Evolutionary conservation across 2,113 vertebrate genomes (phyloP), one percentile per base, ranked within the genome.

Genomic region (Chaenogobius annularis): DNA sequence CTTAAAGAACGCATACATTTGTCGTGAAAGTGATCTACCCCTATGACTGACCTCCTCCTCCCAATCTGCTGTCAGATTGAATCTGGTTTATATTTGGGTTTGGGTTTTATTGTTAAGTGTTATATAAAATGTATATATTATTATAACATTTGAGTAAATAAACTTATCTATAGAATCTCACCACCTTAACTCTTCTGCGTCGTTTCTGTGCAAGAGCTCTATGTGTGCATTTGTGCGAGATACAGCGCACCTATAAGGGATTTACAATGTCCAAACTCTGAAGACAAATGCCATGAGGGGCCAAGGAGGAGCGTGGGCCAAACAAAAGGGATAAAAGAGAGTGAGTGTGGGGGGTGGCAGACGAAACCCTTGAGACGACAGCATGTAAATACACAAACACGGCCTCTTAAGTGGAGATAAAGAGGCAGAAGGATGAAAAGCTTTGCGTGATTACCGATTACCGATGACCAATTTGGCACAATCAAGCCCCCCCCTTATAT

Each of bases 381-480:
- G 90, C 89, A 92, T 92, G 90, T 92, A 93, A 93, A 93, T 92
- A 92, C 64, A 83, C 78, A 85, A 83, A 77, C 75, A 83, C 69
- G 73, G 77, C 74, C 85, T 88, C 90, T 92, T 90, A 91, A 93
- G 88, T 90, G 81, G 81, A 75, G 82, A 88, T 82, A 85, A 91
- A 90, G 88, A 88, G 85, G 85, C 86, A 68, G 79, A 74, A 74
- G 85, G 91, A 92, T 91, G 91, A 93, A 90, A 93, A 90, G 90
- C 85, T 83, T 87, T 73, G 77, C 87, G 86, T 93, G 92, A 93
- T 93, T 93, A 93, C 82, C 88, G 91, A 93, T 94, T 46, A 46
- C 44, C 44, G 44, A 46, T 46, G 44, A 46, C 44, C 92, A 92
- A 93, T 94, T 93, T 92, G 83, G 90, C 5, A 86, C 93, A 94